Evolutionary conservation across 2,888 invertebrate genomes (phyloP), one percentile per base, ranked within the genome.

Genomic region (Xestia sexstrigata): DNA sequence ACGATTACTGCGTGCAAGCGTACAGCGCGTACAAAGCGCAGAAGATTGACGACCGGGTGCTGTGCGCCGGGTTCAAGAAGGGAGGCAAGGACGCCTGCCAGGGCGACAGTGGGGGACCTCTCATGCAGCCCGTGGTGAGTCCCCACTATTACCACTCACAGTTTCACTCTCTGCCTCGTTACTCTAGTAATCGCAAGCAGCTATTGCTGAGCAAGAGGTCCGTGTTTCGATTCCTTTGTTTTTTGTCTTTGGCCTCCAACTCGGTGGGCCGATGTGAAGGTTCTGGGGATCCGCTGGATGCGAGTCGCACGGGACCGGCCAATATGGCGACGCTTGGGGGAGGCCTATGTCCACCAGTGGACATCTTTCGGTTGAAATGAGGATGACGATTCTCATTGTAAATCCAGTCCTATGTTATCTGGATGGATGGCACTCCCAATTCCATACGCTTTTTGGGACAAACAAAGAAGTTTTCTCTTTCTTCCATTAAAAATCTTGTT

Each of bases 31-130:
- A 97, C 92, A 96, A 95, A 87, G 93, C 93, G 60, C 96, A 97
- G 79, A 88, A 90, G 66, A 95, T 96, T 8, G 98, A 98, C 90
- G 94, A 97, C 35, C 95, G 97, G 1, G 97, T 98, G 42, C 86
- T 98, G 3, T 98, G 98, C 90, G 98, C 98, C 0, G 98, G 98
- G 0, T 97, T 93, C 90, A 92, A 96, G 71, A 89, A 92, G 69
- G 98, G 98, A 0, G 97, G 97, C 39, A 97, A 97, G 91, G 98
- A 98, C 90, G 97, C 98, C 63, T 98, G 98, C 88, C 97, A 98
- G 95, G 98, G 98, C 1, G 98, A 98, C 94, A 98, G 98, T 69
- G 98, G 98, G 0, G 98, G 98, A 7, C 98, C 98, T 0, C 94
- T 98, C 23, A 98, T 98, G 98, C 97, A 97, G 70, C 95, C 96